Evolutionary conservation across 2,888 invertebrate genomes (phyloP), one percentile per base, ranked within the genome.

Genomic region (Leptinotarsa tumamoca): DNA sequence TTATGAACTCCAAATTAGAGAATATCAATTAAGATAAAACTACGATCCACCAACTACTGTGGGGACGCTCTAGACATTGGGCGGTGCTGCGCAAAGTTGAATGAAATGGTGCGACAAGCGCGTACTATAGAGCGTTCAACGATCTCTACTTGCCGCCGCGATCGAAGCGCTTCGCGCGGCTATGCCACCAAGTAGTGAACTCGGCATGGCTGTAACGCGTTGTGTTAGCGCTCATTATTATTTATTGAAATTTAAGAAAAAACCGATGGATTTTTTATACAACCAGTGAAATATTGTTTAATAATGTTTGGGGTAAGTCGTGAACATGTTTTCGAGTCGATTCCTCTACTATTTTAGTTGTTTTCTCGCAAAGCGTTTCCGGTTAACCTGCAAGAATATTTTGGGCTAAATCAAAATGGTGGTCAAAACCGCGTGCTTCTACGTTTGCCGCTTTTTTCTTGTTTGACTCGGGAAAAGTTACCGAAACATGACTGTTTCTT

Each of bases 381-480:
- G 87, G 87, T 86, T 88, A 88, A 88, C 88, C 88, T 88, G 87
- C 84, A 87, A 87, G 86, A 85, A 83, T 84, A 82, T 85, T 85
- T 85, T 84, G 82, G 84, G 85, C 84, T 84, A 83, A 86, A 86
- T 86, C 88, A 88, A 88, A 88, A 88, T 88, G 88, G 88, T 86
- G 88, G 88, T 85, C 80, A 61, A 81, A 82, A 88, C 87, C 88
- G 87, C 88, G 88, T 88, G 88, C 87, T 87, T 86, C 81, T 82
- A 80, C 81, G 80, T 83, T 85, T 84, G 83, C 83, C 84, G 85
- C 85, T 84, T 84, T 83, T 82, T 81, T 80, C 78, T 67, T 75
- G 58, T 73, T 74, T 50, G 75, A 51, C 56, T 75, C 71, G 70
- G 71, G 70, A 69, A 77, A 75, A 76, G 77, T 78, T 78, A 77